A percentile compares a stretch with the other conserved stretches of the same genome.
These are phyloP conservation scores for Ceratina australensis DNA, from an alignment of 1,140 invertebrate species.

Conservation along the genomic window DNA sequence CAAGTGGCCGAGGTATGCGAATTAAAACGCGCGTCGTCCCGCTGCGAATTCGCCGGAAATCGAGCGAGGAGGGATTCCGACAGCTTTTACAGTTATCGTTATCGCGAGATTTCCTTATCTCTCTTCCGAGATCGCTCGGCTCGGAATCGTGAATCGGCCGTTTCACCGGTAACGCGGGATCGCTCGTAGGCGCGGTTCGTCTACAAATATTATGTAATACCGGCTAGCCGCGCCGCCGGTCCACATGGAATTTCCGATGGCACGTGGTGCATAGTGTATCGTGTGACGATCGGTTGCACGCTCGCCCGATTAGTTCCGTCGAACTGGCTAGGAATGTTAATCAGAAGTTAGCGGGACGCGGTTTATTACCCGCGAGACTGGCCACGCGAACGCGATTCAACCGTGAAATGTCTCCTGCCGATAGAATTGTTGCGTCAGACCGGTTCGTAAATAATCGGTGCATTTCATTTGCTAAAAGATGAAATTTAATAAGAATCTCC, in stretches of 20 bases:
- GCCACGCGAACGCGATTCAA: constrained; percentile 19
- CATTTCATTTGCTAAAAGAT: too few species aligned
- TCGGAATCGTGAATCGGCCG: too few species aligned
- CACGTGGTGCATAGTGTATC: constrained; percentile 24
- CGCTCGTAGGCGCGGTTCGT: constrained; percentile 30
- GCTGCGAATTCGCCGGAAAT: too few species aligned
- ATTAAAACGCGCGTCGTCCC: too few species aligned
- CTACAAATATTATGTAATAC: constrained; percentile 27
- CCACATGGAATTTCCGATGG: constrained; percentile 32
- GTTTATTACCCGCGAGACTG: constrained; percentile 51
- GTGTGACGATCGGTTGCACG: constrained; percentile 24
- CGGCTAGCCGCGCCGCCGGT: too few species aligned
- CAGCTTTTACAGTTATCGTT: too few species aligned
- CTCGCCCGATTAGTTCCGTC: constrained; percentile 51
- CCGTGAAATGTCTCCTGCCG: neutral
- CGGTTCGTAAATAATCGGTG: too few species aligned
- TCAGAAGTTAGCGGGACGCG: constrained; percentile 49
- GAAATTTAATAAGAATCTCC: too few species aligned
- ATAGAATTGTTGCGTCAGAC: too few species aligned
- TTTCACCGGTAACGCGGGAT: constrained; percentile 1
- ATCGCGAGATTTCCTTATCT: too few species aligned
- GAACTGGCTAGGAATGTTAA: constrained; percentile 59
- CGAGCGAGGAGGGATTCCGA: too few species aligned
- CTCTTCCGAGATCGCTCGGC: neutral
- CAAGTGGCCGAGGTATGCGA: neutral